Evolutionary conservation across 2,888 invertebrate genomes (phyloP).

Genomic region (Cerastis rubricosa): DNA sequence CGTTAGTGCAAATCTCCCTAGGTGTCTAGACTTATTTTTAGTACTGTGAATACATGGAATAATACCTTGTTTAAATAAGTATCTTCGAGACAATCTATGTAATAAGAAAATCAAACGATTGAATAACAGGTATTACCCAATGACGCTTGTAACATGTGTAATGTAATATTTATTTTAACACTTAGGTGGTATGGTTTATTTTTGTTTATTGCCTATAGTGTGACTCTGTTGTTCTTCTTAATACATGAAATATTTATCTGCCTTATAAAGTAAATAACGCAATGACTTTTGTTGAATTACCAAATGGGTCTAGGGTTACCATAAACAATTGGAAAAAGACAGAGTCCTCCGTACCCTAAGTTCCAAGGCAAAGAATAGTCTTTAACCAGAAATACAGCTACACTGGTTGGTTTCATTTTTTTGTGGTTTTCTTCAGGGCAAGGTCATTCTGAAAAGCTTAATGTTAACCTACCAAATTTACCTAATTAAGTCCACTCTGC

Average conservation of each 20-base stretch:
- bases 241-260: no score
- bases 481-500: neutral
- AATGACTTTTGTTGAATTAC: no score
- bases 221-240: neutral
- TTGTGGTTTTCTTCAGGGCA: no score
- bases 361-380: neutral
- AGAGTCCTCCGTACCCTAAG: neutral
- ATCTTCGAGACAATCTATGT: constrained; percentile 9
- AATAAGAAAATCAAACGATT: constrained; percentile 38
- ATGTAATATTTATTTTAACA: constrained; percentile 39
- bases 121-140: constrained; percentile 30
- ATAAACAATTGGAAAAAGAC: neutral
- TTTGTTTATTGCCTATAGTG: constrained; percentile 4
- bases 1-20: neutral
- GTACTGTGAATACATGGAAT: constrained; percentile 16
- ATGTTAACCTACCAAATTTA: no score
- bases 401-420: no score
- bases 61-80: neutral
- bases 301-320: no score
- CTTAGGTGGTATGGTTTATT: constrained; percentile 21
- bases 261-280: no score
- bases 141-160: constrained; percentile 7
- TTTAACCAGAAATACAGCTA: no score
- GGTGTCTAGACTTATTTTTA: neutral
- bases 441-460: no score